phyloP scores from a whole-genome alignment of 2,888 invertebrate genomes.

The Cheilosia vulpina region DNA sequence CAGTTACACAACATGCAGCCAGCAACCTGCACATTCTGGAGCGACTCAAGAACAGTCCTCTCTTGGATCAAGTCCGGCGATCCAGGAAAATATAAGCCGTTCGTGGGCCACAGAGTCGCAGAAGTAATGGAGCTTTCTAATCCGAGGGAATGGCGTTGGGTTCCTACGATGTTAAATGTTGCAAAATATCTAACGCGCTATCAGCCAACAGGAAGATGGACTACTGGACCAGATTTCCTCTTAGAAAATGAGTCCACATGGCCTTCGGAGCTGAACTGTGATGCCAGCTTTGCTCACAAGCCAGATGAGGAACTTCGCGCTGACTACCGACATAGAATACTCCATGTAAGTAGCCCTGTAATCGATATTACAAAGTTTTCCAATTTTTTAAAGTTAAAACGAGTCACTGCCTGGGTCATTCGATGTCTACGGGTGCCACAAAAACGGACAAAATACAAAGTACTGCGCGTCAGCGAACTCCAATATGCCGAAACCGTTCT shows the following conservation, averaged over 20 bases:
- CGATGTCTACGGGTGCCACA: no score
- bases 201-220: background rate
- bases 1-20: background rate
- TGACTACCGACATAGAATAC: background rate
- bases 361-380: background rate
- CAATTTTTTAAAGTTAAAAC: no score
- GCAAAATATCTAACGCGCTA: background rate
- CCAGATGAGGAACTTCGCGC: background rate
- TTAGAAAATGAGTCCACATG: background rate
- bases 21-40: slow-evolving; percentile 11
- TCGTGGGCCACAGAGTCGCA: no score
- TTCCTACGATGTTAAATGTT: background rate
- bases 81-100: slow-evolving; percentile 16
- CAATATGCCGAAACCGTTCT: background rate
- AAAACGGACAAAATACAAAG: no score
- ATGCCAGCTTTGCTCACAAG: background rate
- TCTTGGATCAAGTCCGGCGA: slow-evolving; percentile 26
- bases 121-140: background rate
- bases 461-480: background rate
- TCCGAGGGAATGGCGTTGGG: slow-evolving; percentile 35
- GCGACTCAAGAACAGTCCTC: slow-evolving; percentile 12
- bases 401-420: no score
- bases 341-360: background rate
- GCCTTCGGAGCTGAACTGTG: background rate
- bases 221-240: slow-evolving; percentile 8